These are phyloP conservation scores for Athrips mouffetella DNA, from an alignment of 2,888 invertebrate species.

Conservation along the genomic window DNA sequence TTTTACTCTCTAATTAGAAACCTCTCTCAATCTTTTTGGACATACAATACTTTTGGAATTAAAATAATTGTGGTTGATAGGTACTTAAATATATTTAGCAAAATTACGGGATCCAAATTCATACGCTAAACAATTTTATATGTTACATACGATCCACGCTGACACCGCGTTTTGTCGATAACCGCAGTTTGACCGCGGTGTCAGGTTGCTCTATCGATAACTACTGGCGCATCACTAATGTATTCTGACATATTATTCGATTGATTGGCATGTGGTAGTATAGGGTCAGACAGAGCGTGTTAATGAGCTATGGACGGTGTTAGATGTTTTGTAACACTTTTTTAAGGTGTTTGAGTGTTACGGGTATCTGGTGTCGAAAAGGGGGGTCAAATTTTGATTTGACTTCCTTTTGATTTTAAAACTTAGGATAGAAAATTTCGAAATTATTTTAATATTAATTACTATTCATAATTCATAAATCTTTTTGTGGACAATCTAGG, in stretches of 20 bases:
- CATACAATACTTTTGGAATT: too few relatives aligned
- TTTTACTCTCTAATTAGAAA: too few relatives aligned
- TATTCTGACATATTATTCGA: constrained; percentile 56
- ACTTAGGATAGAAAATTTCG: too few relatives aligned
- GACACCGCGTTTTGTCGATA: constrained; percentile 62
- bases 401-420: neutral
- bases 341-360: constrained; percentile 19
- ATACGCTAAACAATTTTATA: neutral
- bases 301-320: constrained; percentile 29
- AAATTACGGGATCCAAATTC: constrained; percentile 24
- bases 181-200: constrained; percentile 46
- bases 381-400: neutral
- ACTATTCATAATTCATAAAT: too few relatives aligned
- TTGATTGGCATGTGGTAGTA: constrained; percentile 61
- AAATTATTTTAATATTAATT: too few relatives aligned
- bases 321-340: constrained; percentile 38
- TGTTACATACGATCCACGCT: constrained; percentile 38
- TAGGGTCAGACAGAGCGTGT: constrained; percentile 43
- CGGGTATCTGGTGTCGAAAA: constrained; percentile 6
- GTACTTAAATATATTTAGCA: too few relatives aligned
- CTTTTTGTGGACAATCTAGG: too few relatives aligned
- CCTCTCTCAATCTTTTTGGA: too few relatives aligned
- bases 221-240: constrained; percentile 63
- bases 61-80: too few relatives aligned
- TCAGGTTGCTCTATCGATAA: constrained; percentile 51